A percentile compares a stretch with the other conserved stretches of the same genome.
phyloP scores from a whole-genome alignment of 2,888 invertebrate species.

The Latrodectus hesperus region DNA sequence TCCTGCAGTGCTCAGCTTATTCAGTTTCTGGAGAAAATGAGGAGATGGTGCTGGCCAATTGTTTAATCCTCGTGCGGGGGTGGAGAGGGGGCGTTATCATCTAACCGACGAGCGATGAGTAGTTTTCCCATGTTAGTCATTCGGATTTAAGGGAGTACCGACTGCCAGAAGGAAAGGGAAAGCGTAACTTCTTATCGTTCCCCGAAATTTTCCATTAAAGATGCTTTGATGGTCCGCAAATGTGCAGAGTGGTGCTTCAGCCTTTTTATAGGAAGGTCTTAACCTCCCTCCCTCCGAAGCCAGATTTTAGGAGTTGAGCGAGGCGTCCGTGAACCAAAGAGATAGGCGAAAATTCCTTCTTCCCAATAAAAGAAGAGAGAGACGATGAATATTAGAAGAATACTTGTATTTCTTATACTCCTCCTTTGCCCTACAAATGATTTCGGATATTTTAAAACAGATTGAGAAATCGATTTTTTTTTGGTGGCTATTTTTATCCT shows the following conservation, averaged over 20 bases:
- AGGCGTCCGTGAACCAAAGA: neutral
- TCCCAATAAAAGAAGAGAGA: neutral
- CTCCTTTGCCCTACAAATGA: conserved; percentile 10
- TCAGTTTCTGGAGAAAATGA: neutral
- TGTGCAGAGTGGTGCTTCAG: conserved; percentile 29
- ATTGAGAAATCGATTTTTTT: conserved; percentile 54
- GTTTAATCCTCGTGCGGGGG: neutral
- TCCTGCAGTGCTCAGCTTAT: neutral
- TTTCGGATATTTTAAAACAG: conserved; percentile 60
- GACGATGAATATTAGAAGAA: neutral
- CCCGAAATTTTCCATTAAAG: conserved; percentile 64
- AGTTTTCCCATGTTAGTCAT: conserved; percentile 64
- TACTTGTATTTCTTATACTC: neutral
- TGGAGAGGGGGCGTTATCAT: conserved; percentile 11
- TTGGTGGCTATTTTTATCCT: conserved; percentile 7
- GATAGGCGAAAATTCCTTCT: neutral
- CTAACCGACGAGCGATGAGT: conserved; percentile 44
- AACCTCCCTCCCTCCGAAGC: conserved; percentile 18
- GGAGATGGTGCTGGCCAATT: neutral
- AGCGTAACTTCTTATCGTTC: conserved; percentile 47
- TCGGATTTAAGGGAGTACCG: conserved; percentile 56
- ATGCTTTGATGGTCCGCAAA: conserved; percentile 59
- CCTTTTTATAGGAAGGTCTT: conserved; percentile 43
- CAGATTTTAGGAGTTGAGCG: conserved; percentile 14
- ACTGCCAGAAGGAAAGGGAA: conserved; percentile 39